These are phyloP conservation scores for Atrichornis clamosus DNA, from an alignment of 2,113 vertebrate species.

Conservation along the genomic window DNA sequence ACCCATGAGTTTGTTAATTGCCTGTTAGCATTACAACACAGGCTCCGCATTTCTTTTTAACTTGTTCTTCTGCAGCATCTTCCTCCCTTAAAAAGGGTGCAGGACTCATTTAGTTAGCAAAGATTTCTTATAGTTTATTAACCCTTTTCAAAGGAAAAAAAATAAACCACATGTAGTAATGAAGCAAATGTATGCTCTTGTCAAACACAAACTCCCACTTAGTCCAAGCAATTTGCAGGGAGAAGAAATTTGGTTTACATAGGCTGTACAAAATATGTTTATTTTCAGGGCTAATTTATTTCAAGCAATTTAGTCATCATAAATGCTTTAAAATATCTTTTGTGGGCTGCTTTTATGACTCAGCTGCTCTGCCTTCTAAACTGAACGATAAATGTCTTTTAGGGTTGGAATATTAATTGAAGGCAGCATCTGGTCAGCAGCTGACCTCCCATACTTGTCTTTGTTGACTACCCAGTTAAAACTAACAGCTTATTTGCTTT, in stretches of 20 bases:
- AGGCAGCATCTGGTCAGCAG: slow-evolving; percentile 84
- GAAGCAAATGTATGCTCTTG: slow-evolving; percentile 59
- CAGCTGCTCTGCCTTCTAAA: slow-evolving; percentile 74
- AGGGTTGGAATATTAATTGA: slow-evolving; percentile 81
- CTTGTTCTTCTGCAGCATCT: slow-evolving; percentile 70
- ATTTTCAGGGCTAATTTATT: slow-evolving; percentile 76
- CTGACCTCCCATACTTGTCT: slow-evolving; percentile 71
- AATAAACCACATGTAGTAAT: slow-evolving; percentile 28
- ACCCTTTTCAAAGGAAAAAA: slow-evolving; percentile 61
- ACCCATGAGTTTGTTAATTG: slow-evolving; percentile 90
- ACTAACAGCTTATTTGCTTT: slow-evolving; percentile 54
- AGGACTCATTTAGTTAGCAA: slow-evolving; percentile 66
- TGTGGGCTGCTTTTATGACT: slow-evolving; percentile 76
- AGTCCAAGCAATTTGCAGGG: slow-evolving; percentile 57
- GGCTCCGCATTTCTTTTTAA: slow-evolving; percentile 74
- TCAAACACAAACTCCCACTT: slow-evolving; percentile 59
- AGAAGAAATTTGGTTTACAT: slow-evolving; percentile 70
- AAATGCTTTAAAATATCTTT: slow-evolving; percentile 66
- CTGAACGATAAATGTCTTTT: slow-evolving; percentile 75
- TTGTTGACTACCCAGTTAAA: slow-evolving; percentile 68
- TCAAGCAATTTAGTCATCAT: slow-evolving; percentile 69
- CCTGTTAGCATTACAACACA: slow-evolving; percentile 86
- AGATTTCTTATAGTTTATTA: slow-evolving; percentile 71
- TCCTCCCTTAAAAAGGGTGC: slow-evolving; percentile 67
- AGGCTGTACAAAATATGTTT: slow-evolving; percentile 70